These are phyloP conservation scores for Notothenia coriiceps DNA, from an alignment of 2,113 vertebrate genomes.

Conservation along the genomic window DNA sequence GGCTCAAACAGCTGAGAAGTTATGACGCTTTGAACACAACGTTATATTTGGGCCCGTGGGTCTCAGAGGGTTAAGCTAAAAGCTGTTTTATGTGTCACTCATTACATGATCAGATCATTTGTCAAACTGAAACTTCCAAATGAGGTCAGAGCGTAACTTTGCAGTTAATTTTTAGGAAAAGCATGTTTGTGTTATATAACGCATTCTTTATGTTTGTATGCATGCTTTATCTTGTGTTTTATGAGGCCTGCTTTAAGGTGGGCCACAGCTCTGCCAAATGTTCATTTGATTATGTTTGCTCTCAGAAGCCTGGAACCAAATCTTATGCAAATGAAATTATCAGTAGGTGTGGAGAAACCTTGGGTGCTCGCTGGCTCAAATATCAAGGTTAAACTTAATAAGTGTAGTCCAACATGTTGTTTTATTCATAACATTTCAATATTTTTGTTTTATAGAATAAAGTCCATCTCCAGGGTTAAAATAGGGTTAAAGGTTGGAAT, in stretches of 20 bases:
- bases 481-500: neutral
- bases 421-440: slow-evolving; percentile 4
- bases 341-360: neutral
- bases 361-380: neutral
- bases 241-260: neutral
- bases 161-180: no score
- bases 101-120: neutral
- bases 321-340: neutral
- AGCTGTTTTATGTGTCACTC: neutral
- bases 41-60: no score
- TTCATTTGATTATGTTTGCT: slow-evolving; percentile 11
- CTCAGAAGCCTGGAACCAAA: neutral
- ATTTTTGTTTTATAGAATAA: slow-evolving; percentile 50
- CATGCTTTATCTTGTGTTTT: slow-evolving; percentile 4
- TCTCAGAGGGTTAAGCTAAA: neutral
- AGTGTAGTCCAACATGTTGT: neutral
- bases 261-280: neutral
- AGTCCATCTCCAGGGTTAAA: slow-evolving; percentile 30
- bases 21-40: no score
- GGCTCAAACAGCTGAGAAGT: no score
- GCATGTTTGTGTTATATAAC: slow-evolving; percentile 1
- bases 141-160: neutral
- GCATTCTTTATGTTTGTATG: neutral
- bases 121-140: slow-evolving; percentile 1
- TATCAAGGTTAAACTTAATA: neutral